phyloP scores from a whole-genome alignment of 2,797 vertebrate species.

The Alectoris magna region DNA sequence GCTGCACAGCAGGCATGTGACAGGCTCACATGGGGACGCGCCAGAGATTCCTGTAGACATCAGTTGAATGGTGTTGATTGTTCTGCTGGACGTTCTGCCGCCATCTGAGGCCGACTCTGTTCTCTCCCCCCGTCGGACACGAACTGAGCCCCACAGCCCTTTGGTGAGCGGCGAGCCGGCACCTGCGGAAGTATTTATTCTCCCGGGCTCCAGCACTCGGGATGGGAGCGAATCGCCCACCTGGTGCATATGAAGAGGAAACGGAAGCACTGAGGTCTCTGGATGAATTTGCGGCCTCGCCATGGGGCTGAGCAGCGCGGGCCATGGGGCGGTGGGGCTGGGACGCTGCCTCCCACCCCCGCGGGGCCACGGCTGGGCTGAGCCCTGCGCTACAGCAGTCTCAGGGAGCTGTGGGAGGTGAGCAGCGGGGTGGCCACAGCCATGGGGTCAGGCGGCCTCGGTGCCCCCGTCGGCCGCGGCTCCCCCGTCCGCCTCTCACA shows the following conservation, averaged over 20 bases:
- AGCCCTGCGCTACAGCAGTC: neutral
- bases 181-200: slow-evolving; percentile 86
- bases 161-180: slow-evolving; percentile 85
- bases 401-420: too few relatives aligned
- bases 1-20: slow-evolving; percentile 89
- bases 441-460: neutral
- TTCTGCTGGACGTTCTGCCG: slow-evolving; percentile 85
- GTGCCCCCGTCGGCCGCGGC: neutral
- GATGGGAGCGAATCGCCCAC: neutral
- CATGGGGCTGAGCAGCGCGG: neutral
- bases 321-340: neutral
- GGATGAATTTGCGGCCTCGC: neutral
- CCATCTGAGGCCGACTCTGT: slow-evolving; percentile 81
- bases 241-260: slow-evolving; percentile 66
- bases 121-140: slow-evolving; percentile 71
- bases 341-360: neutral
- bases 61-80: slow-evolving; percentile 97
- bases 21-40: slow-evolving; percentile 91
- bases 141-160: slow-evolving; percentile 60
- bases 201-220: slow-evolving; percentile 56
- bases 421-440: too few relatives aligned
- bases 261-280: slow-evolving; percentile 65
- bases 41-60: slow-evolving; percentile 91
- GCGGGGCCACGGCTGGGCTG: accelerated
- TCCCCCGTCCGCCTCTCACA: neutral